phyloP scores from a whole-genome alignment of 92 coral and sea anemone species.

The Umimayanthus kanabou region DNA sequence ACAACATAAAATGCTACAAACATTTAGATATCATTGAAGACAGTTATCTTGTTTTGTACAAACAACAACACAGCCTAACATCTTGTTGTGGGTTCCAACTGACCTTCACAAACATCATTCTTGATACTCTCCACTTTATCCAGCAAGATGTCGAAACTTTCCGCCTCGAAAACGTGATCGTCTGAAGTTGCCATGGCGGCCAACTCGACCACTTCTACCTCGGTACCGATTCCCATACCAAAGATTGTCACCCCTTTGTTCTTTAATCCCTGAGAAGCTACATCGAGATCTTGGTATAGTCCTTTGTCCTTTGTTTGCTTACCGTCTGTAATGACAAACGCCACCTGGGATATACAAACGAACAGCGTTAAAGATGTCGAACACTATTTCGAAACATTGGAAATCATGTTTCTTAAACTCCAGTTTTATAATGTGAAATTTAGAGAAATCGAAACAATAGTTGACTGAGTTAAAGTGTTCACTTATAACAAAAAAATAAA shows the following conservation, averaged over 20 bases:
- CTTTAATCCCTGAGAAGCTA: conserved; percentile 33
- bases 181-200: too few species aligned
- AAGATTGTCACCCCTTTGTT: conserved; percentile 6
- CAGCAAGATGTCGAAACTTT: conserved; percentile 2
- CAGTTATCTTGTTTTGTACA: neutral
- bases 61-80: neutral
- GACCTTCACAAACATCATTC: conserved; percentile 4
- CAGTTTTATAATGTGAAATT: too few species aligned
- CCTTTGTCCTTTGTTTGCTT: too few species aligned
- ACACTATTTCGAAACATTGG: too few species aligned
- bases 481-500: too few species aligned
- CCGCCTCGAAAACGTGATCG: neutral
- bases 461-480: too few species aligned
- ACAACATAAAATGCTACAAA: neutral
- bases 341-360: too few species aligned
- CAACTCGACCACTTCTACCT: neutral
- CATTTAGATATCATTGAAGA: neutral
- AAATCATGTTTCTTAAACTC: too few species aligned
- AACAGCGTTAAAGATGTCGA: too few species aligned
- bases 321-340: too few species aligned
- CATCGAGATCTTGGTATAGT: neutral
- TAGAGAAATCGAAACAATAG: too few species aligned
- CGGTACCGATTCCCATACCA: conserved; percentile 18
- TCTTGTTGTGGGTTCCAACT: too few species aligned
- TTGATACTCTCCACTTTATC: neutral